Evolutionary conservation across 23 tunicate species (phyloP).

Genomic region (Phallusia fumigata): DNA sequence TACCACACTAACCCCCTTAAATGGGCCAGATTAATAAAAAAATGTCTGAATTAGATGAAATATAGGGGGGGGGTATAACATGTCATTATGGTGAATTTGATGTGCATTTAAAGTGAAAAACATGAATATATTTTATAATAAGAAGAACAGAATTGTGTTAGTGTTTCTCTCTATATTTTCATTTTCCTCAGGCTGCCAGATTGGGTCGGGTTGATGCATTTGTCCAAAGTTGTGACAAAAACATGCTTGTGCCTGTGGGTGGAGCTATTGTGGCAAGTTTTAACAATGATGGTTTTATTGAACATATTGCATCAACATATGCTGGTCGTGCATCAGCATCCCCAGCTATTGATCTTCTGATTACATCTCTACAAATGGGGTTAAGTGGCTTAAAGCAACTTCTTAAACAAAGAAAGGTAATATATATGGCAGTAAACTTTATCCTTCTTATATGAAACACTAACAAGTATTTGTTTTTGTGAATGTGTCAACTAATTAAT

Average conservation of each 20-base stretch:
- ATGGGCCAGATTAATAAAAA: too few relatives aligned
- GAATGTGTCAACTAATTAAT: background rate
- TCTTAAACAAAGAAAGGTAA: slow-evolving; percentile 72
- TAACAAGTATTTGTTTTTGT: too few relatives aligned
- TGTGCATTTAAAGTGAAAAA: too few relatives aligned
- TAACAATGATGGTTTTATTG: slow-evolving; percentile 28
- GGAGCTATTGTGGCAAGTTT: slow-evolving; percentile 81
- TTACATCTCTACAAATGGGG: slow-evolving; percentile 92
- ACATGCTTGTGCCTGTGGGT: slow-evolving; percentile 94
- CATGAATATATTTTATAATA: too few relatives aligned
- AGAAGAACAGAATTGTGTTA: too few relatives aligned
- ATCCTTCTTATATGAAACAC: background rate
- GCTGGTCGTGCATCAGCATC: slow-evolving; percentile 97
- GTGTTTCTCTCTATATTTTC: too few relatives aligned
- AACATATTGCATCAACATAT: slow-evolving; percentile 79
- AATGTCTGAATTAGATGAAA: too few relatives aligned
- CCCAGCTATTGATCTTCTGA: slow-evolving; percentile 82
- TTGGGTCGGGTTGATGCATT: slow-evolving; percentile 92
- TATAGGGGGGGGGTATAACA: too few relatives aligned
- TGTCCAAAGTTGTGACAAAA: slow-evolving; percentile 97
- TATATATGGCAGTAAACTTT: background rate
- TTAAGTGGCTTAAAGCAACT: slow-evolving; percentile 52
- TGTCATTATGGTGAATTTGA: too few relatives aligned
- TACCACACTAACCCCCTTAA: too few relatives aligned
- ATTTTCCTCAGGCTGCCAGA: slow-evolving; percentile 63